phyloP scores from a whole-genome alignment of 1,140 invertebrate species.

The Teleopsis dalmanni region DNA sequence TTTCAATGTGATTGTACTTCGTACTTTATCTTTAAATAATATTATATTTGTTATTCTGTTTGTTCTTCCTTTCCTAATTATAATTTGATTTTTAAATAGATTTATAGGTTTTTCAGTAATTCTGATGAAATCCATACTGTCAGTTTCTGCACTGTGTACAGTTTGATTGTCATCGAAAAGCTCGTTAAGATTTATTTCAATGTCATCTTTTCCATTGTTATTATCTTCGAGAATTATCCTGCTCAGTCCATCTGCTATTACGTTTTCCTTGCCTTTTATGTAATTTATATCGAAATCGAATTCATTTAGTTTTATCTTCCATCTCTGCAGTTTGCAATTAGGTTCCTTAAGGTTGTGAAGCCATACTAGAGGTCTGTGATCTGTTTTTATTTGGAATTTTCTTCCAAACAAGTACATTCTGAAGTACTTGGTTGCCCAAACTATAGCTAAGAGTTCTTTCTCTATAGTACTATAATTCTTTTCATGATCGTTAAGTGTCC shows the following conservation, averaged over 20 bases:
- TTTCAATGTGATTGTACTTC: too few relatives aligned
- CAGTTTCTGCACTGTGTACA: too few relatives aligned
- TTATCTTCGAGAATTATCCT: conserved; percentile 1
- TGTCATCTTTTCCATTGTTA: not conserved
- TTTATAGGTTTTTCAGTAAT: too few relatives aligned
- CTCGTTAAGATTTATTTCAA: conserved; percentile 1
- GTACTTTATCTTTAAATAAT: too few relatives aligned
- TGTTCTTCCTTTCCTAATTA: too few relatives aligned
- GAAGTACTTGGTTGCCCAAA: conserved; percentile 44
- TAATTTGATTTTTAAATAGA: too few relatives aligned
- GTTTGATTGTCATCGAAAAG: conserved; percentile 3
- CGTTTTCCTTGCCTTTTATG: conserved; percentile 24
- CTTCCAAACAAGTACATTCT: conserved; percentile 44
- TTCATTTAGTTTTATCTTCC: conserved; percentile 9
- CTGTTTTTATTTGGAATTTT: not conserved
- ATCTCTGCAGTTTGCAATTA: not conserved
- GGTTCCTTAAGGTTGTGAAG: not conserved
- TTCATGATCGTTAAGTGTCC: conserved; percentile 35
- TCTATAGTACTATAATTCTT: conserved; percentile 41
- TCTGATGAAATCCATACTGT: too few relatives aligned
- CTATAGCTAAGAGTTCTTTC: conserved; percentile 43
- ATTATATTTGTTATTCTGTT: too few relatives aligned
- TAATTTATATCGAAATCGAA: conserved; percentile 21
- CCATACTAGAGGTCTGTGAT: not conserved
- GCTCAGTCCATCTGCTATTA: conserved; percentile 16